phyloP scores from a whole-genome alignment of 2,113 vertebrate genomes.

The Strigops habroptila region DNA sequence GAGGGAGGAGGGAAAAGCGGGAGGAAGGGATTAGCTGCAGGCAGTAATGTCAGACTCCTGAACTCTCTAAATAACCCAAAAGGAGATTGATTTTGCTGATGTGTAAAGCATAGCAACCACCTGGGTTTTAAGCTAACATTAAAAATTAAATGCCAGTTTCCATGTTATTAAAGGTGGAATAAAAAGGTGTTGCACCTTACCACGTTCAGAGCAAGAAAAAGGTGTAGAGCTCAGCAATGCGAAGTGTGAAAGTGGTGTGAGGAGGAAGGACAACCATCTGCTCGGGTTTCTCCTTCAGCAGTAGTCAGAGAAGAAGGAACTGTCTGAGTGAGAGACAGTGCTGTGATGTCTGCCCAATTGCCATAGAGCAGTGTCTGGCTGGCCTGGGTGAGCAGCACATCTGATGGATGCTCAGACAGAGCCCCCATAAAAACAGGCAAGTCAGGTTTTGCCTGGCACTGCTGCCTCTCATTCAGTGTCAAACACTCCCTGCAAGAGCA shows the following conservation, averaged over 20 bases:
- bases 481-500: neutral
- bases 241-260: neutral
- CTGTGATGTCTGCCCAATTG: neutral
- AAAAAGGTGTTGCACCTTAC: neutral
- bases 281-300: neutral
- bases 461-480: neutral
- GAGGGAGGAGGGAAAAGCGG: neutral
- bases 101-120: neutral
- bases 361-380: neutral
- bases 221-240: neutral
- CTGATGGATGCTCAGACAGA: neutral
- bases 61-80: conserved; percentile 20
- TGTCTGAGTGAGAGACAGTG: neutral
- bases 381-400: neutral
- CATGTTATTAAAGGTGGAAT: neutral
- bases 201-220: neutral
- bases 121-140: neutral
- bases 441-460: neutral
- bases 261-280: neutral
- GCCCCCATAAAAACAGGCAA: neutral
- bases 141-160: conserved; percentile 24
- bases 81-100: conserved; percentile 4
- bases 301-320: neutral
- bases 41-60: neutral
- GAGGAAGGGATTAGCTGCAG: neutral